Evolutionary conservation across 1,140 invertebrate genomes (phyloP).

Genomic region (Leptonema lineaticorne): DNA sequence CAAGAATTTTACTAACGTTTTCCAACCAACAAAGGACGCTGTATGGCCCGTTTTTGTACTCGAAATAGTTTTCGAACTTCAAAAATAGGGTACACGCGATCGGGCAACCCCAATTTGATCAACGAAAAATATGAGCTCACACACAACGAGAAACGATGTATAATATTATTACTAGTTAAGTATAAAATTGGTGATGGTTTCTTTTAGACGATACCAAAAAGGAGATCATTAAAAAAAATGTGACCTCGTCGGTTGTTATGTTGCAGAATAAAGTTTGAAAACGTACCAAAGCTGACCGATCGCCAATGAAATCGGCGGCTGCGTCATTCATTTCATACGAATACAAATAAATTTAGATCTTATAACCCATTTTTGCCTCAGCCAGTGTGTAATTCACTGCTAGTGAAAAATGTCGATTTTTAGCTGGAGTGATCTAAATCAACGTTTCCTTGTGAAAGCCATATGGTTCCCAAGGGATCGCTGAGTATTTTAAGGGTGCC

Average conservation of each 20-base stretch:
- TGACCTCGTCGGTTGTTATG: neutral
- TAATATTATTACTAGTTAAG: no score
- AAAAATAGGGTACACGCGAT: slow-evolving; percentile 16
- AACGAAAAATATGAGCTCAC: neutral
- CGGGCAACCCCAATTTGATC: neutral
- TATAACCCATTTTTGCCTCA: slow-evolving; percentile 20
- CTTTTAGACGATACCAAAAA: neutral
- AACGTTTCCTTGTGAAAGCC: no score
- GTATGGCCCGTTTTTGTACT: neutral
- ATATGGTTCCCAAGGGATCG: no score
- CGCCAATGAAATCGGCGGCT: slow-evolving; percentile 2
- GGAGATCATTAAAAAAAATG: neutral
- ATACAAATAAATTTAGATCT: slow-evolving; percentile 23
- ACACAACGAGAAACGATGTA: no score
- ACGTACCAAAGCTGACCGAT: neutral
- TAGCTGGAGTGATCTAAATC: no score
- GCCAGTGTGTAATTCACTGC: no score
- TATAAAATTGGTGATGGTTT: no score
- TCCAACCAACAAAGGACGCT: slow-evolving; percentile 3
- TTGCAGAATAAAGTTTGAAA: neutral
- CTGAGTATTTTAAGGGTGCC: no score
- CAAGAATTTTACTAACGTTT: neutral
- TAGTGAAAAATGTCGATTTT: no score
- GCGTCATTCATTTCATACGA: slow-evolving; percentile 20
- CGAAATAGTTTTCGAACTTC: slow-evolving; percentile 6